Evolutionary conservation across 2,113 vertebrate species (phyloP).

Genomic region (Gambusia affinis): DNA sequence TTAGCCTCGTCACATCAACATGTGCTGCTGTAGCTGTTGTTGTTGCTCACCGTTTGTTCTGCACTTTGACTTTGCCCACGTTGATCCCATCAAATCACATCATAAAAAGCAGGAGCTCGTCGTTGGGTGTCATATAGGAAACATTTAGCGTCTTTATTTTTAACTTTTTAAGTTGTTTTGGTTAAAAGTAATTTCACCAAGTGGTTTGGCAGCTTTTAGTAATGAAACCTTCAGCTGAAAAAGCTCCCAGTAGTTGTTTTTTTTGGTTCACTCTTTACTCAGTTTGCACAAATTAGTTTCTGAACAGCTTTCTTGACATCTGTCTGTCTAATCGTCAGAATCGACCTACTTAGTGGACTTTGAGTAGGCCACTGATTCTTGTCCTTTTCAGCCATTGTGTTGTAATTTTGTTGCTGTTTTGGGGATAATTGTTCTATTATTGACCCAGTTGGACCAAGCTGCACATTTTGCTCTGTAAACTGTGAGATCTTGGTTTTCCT

Average conservation of each 20-base stretch:
- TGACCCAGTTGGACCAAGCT: too few species aligned
- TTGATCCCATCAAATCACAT: not conserved
- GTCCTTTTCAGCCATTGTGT: too few species aligned
- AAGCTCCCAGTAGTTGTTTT: not conserved
- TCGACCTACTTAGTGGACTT: too few species aligned
- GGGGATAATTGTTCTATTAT: too few species aligned
- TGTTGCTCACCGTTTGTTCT: not conserved
- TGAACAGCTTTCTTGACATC: too few species aligned
- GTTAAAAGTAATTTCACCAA: not conserved
- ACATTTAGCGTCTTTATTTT: not conserved
- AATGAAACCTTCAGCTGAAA: not conserved
- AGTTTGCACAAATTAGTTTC: too few species aligned
- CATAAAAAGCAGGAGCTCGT: not conserved
- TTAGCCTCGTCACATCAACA: not conserved
- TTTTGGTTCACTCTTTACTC: not conserved
- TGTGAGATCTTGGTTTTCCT: too few species aligned
- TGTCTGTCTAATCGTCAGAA: too few species aligned
- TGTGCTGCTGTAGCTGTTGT: not conserved
- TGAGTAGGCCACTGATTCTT: too few species aligned
- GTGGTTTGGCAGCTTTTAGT: not conserved
- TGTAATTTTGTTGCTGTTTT: too few species aligned
- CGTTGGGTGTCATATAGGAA: too few species aligned
- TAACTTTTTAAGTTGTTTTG: not conserved
- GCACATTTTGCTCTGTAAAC: too few species aligned
- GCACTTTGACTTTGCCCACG: not conserved